These are phyloP conservation scores for Aspidiotus destructor DNA, from an alignment of 2,888 invertebrate species.

Conservation along the genomic window DNA sequence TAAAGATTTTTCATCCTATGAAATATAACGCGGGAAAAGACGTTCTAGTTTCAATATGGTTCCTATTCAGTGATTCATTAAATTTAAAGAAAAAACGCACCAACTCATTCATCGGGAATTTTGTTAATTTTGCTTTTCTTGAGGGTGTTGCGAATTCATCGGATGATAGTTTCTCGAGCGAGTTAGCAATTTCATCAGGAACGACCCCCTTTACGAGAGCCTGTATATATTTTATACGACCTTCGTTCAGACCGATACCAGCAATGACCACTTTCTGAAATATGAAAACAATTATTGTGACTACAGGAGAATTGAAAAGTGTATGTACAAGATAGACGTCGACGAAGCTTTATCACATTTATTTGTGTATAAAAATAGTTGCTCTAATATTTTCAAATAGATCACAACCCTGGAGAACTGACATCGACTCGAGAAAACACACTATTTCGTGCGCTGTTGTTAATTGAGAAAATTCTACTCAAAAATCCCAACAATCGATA, in stretches of 20 bases:
- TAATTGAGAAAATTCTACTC: no score
- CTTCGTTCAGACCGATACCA: conserved; percentile 50
- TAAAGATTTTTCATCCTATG: neutral
- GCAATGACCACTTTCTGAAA: conserved; percentile 53
- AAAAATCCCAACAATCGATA: no score
- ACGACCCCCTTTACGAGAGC: conserved; percentile 49
- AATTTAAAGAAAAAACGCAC: conserved; percentile 5
- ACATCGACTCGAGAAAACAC: no score
- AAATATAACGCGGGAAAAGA: neutral
- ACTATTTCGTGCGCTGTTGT: no score
- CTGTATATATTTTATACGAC: conserved; percentile 44
- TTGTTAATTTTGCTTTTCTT: conserved; percentile 39
- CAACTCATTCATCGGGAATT: neutral
- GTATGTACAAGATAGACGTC: neutral
- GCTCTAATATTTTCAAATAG: no score
- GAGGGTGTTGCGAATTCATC: conserved; percentile 50
- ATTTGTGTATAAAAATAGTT: neutral
- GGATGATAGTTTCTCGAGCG: conserved; percentile 55
- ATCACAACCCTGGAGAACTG: no score
- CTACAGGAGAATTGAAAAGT: conserved; percentile 45
- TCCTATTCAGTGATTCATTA: neutral
- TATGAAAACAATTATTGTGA: conserved; percentile 46
- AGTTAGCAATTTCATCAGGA: conserved; percentile 53
- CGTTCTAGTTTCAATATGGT: neutral
- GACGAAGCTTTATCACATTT: neutral